Evolutionary conservation across 2,113 vertebrate genomes (phyloP).

Genomic region (Corythaixoides concolor): DNA sequence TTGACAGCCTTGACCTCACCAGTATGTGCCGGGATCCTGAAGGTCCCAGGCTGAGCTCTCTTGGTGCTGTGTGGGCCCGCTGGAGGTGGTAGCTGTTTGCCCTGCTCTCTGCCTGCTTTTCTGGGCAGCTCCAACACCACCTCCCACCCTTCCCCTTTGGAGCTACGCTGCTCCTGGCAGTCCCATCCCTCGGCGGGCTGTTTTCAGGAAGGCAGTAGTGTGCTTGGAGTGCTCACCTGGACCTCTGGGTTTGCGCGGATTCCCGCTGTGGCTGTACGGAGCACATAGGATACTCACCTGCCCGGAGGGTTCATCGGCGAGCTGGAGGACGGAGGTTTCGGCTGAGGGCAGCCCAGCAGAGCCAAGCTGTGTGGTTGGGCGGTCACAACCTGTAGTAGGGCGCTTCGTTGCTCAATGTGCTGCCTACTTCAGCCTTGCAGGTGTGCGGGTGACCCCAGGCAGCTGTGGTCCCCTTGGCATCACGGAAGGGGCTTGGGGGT

Average conservation of each 20-base stretch:
- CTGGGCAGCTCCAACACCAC: background rate
- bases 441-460: background rate
- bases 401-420: background rate
- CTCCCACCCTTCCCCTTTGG: background rate
- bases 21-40: background rate
- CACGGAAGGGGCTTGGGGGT: background rate
- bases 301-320: no score
- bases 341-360: background rate
- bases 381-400: no score
- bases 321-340: background rate
- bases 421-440: background rate
- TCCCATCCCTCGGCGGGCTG: background rate
- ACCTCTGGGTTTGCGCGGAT: background rate
- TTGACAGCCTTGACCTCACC: background rate
- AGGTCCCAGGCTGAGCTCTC: background rate
- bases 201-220: background rate
- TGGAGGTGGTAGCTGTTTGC: background rate
- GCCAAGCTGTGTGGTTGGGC: background rate
- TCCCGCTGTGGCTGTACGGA: background rate
- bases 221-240: background rate
- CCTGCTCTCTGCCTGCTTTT: background rate
- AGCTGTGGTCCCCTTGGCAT: background rate
- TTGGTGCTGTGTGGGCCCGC: background rate
- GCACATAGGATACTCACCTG: background rate
- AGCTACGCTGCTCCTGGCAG: background rate